These are phyloP conservation scores for Stenodema calcarata DNA, from an alignment of 2,888 invertebrate species.

Conservation along the genomic window DNA sequence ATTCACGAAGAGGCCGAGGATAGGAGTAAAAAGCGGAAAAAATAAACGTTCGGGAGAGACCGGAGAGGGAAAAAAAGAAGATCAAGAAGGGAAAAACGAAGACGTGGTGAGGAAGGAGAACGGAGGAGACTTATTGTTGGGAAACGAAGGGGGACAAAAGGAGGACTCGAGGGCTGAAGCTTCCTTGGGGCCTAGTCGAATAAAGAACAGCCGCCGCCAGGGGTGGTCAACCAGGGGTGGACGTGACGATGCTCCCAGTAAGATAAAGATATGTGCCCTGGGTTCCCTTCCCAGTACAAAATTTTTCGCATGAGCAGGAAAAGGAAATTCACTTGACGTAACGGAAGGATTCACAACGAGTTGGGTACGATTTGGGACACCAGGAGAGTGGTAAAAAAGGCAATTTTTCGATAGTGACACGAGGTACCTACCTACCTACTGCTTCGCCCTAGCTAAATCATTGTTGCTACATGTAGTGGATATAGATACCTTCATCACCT, in stretches of 20 bases:
- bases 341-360: neutral
- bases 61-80: neutral
- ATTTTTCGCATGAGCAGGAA: neutral
- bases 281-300: neutral
- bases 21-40: slow-evolving; percentile 38
- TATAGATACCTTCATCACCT: too few species aligned
- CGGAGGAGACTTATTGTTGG: slow-evolving; percentile 21
- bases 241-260: neutral
- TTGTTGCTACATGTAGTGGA: too few species aligned
- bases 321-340: neutral
- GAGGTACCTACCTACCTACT: too few species aligned
- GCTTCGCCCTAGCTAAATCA: too few species aligned
- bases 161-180: neutral
- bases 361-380: too few species aligned
- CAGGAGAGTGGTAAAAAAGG: too few species aligned
- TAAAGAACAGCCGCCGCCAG: slow-evolving; percentile 14
- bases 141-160: neutral
- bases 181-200: neutral
- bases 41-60: neutral
- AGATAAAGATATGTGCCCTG: neutral
- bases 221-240: neutral
- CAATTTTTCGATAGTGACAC: too few species aligned
- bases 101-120: neutral
- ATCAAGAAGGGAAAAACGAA: neutral
- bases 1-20: slow-evolving; percentile 13